Evolutionary conservation across 2,113 vertebrate genomes (phyloP).

Genomic region (Pluvialis apricaria): DNA sequence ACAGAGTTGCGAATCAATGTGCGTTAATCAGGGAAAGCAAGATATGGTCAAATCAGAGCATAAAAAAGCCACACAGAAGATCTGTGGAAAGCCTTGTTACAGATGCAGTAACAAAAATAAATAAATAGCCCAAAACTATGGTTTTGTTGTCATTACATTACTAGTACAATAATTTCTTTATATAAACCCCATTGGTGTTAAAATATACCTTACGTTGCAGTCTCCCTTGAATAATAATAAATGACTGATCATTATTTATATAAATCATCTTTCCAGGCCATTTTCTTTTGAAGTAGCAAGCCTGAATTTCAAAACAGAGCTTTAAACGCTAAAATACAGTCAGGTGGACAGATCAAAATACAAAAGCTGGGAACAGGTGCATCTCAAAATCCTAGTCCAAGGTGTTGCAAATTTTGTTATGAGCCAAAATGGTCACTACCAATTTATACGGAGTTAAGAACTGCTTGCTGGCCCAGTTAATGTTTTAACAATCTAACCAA

Average conservation of each 20-base stretch:
- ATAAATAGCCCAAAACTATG: neutral
- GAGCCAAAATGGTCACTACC: neutral
- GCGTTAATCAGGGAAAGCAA: neutral
- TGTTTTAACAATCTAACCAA: neutral
- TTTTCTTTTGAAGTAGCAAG: neutral
- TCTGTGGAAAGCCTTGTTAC: neutral
- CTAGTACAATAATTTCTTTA: neutral
- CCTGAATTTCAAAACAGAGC: neutral
- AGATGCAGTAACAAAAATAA: neutral
- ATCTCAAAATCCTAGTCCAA: neutral
- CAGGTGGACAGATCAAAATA: neutral
- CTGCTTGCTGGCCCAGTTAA: neutral
- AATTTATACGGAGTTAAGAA: neutral
- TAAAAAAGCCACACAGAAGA: neutral
- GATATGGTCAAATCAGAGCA: neutral
- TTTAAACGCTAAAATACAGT: neutral
- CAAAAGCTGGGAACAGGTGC: neutral
- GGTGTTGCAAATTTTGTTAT: neutral
- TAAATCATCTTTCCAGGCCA: neutral
- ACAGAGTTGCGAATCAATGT: neutral
- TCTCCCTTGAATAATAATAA: neutral
- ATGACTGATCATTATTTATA: constrained; percentile 4
- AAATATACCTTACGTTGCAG: neutral
- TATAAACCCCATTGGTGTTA: neutral
- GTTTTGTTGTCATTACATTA: neutral